A percentile compares a stretch with the other conserved stretches of the same genome.
phyloP scores from a whole-genome alignment of 2,113 vertebrate species.

The Tretioscincus oriximinensis region DNA sequence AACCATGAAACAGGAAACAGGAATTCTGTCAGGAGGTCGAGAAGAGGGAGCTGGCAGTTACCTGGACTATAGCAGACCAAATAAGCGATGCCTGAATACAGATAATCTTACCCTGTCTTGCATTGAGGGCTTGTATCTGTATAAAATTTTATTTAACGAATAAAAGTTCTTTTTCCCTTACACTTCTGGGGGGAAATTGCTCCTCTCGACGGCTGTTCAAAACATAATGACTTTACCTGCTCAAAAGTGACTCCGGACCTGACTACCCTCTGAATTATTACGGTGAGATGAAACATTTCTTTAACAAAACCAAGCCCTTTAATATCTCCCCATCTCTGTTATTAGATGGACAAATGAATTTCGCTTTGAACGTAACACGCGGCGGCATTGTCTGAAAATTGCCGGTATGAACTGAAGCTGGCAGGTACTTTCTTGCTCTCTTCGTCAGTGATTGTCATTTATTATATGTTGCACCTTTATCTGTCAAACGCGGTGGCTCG shows the following conservation, averaged over 20 bases:
- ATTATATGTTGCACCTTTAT: constrained; percentile 86
- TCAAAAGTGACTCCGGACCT: constrained; percentile 72
- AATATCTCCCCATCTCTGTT: constrained; percentile 83
- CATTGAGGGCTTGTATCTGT: too few species aligned
- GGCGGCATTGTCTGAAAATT: constrained; percentile 87
- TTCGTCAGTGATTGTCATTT: constrained; percentile 83
- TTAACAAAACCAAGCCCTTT: constrained; percentile 81
- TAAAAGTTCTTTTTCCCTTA: constrained; percentile 4
- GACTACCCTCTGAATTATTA: constrained; percentile 76
- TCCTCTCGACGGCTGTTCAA: constrained; percentile 69
- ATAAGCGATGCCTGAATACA: too few species aligned
- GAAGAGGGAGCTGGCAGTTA: too few species aligned
- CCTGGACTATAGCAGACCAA: too few species aligned
- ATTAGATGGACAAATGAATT: constrained; percentile 84
- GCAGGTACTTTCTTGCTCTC: constrained; percentile 81
- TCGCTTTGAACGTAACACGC: constrained; percentile 86
- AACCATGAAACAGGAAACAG: too few species aligned
- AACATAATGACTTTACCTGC: constrained; percentile 80
- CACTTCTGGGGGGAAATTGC: constrained; percentile 79
- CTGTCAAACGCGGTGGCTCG: constrained; percentile 81
- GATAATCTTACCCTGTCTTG: too few species aligned
- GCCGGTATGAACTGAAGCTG: constrained; percentile 81
- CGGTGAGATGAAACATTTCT: constrained; percentile 79
- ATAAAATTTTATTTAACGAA: constrained; percentile 39
- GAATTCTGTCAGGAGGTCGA: too few species aligned